Percentiles rank a stretch among this genome's conserved stretches.
phyloP scores from a whole-genome alignment of 2,888 invertebrate species.

The Pandemis cinnamomeana region DNA sequence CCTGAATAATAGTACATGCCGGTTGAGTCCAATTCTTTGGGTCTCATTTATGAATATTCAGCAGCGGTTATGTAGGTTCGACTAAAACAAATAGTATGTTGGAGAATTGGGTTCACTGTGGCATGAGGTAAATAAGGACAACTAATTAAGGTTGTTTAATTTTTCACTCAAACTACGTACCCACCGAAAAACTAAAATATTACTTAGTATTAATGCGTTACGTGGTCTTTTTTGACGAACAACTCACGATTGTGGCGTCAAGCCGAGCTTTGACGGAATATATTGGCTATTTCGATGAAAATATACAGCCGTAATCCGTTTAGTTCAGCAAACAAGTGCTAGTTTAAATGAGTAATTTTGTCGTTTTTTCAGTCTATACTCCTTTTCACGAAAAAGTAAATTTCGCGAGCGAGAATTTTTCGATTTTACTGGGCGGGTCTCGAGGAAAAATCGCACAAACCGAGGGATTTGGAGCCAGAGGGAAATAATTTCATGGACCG shows the following conservation, averaged over 20 bases:
- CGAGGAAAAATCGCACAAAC: constrained; percentile 1
- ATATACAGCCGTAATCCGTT: no score
- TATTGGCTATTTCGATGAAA: no score
- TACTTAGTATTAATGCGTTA: no score
- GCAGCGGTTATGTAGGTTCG: background rate
- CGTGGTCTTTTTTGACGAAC: no score
- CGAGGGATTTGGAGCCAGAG: background rate
- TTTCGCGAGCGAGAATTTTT: background rate
- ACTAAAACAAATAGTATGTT: background rate
- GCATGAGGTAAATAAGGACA: background rate
- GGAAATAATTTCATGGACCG: constrained; percentile 13
- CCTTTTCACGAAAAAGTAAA: background rate
- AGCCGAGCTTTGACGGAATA: no score
- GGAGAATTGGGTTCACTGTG: background rate
- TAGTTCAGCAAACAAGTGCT: no score
- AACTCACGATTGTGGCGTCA: no score
- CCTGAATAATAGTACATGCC: constrained; percentile 16
- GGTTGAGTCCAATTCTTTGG: constrained; percentile 4
- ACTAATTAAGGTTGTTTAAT: background rate
- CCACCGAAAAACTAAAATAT: no score
- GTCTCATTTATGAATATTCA: constrained; percentile 28
- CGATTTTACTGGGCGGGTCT: background rate
- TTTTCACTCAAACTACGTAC: no score
- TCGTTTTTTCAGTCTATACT: background rate
- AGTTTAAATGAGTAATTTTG: background rate